phyloP scores from a whole-genome alignment of 2,888 invertebrate species.

The Erebia epiphron region DNA sequence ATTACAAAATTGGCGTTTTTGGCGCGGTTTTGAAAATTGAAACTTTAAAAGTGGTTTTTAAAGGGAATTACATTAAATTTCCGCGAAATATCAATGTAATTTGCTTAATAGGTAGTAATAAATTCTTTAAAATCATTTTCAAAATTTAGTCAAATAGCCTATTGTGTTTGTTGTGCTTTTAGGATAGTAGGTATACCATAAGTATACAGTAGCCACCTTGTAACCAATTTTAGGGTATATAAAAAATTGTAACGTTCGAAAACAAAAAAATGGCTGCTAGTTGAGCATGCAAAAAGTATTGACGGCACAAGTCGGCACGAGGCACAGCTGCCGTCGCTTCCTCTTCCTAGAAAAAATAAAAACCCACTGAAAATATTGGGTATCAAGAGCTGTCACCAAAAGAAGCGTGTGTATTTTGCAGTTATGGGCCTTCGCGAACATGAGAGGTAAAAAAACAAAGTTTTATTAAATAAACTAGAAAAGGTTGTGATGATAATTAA shows the following conservation, averaged over 20 bases:
- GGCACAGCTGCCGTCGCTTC: conserved; percentile 76
- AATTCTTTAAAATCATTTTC: too few relatives aligned
- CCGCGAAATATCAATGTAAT: too few relatives aligned
- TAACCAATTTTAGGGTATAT: conserved; percentile 17
- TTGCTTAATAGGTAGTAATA: too few relatives aligned
- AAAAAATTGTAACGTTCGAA: conserved; percentile 52
- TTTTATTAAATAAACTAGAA: too few relatives aligned
- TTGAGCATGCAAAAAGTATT: conserved; percentile 69
- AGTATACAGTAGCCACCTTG: not conserved
- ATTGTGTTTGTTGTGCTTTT: too few relatives aligned
- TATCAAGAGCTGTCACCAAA: conserved; percentile 69
- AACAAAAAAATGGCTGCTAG: conserved; percentile 58
- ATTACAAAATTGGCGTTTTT: too few relatives aligned
- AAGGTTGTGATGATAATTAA: too few relatives aligned
- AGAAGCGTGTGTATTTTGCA: conserved; percentile 49
- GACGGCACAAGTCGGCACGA: conserved; percentile 66
- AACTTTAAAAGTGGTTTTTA: too few relatives aligned
- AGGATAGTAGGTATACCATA: not conserved
- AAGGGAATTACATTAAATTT: too few relatives aligned
- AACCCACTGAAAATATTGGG: conserved; percentile 56
- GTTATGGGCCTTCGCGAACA: not conserved
- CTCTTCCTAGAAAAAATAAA: conserved; percentile 71
- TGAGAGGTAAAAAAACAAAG: not conserved
- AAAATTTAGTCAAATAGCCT: too few relatives aligned
- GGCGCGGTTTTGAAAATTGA: too few relatives aligned